Evolutionary conservation across 2,888 invertebrate species (phyloP), one percentile per base, ranked within the genome.

Genomic region (Hydrotaea diabolus): DNA sequence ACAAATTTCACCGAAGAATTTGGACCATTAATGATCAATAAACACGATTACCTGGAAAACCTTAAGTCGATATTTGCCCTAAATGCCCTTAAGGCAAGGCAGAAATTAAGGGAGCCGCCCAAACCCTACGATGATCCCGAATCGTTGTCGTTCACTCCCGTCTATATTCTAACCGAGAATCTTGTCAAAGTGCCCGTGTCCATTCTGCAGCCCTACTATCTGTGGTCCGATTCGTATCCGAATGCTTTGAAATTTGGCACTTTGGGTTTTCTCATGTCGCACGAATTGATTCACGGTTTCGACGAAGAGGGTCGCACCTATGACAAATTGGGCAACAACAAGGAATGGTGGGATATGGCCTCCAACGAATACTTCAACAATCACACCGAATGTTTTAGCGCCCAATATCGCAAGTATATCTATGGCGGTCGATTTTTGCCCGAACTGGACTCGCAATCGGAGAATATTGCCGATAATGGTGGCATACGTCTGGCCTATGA

Each of bases 381-480:
- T 36, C 87, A 88, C 0, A 88, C 89, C 26, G 88, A 89, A 57
- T 92, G 91, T 72, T 91, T 92, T 39, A 88, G 88, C 62, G 89
- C 90, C 0, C 91, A 91, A 53, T 91, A 91, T 66, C 90, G 91
- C 71, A 75, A 82, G 3, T 90, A 88, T 69, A 88, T 84, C 17
- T 90, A 90, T 39, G 87, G 86, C 8, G 89, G 88, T 2, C 49
- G 23, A 0, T 77, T 17, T 2, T 74, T 90, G 31, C 89, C 90
- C 0, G 87, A 88, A 36, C 87, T 78, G 19, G 55, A 59, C 0
- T 57, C 82, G 3, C 90, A 91, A 39, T 87, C 90, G 59, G 91
- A 92, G 79, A 90, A 92, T 75, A 89, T 92, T 13, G 91, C 92
- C 0, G 92, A 92, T 77, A 91, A 89, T 88, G 92, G 88, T 1